Percentiles rank a stretch among this genome's conserved stretches.
phyloP scores from a whole-genome alignment of 2,113 vertebrate species.

The Myotis davidii region DNA sequence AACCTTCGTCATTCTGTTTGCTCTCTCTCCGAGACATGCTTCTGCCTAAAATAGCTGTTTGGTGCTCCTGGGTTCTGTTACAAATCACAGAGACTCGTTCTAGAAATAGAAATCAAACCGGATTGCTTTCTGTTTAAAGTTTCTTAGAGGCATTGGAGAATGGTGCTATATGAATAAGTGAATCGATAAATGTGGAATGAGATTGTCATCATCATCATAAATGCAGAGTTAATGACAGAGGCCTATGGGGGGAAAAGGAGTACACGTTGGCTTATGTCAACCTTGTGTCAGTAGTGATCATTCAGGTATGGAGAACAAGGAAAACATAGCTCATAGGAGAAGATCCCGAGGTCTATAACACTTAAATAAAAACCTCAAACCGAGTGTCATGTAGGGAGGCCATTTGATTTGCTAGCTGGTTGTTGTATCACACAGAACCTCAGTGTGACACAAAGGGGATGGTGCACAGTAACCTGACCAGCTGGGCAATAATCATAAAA shows the following conservation, averaged over 20 bases:
- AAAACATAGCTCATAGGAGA: not conserved
- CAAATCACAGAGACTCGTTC: slow-evolving; percentile 14
- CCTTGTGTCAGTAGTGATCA: not conserved
- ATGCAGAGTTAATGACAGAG: not conserved
- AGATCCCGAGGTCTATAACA: not conserved
- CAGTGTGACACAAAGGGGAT: not conserved
- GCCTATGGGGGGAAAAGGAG: rapidly evolving
- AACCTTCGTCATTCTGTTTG: not conserved
- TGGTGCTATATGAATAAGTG: not conserved
- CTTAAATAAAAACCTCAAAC: not conserved
- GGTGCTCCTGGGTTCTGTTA: not conserved
- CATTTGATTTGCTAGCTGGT: not conserved
- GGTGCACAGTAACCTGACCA: not conserved
- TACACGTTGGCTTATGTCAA: not conserved
- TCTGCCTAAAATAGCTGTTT: slow-evolving; percentile 40
- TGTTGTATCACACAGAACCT: not conserved
- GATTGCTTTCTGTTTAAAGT: not conserved
- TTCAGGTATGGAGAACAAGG: not conserved
- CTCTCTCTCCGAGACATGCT: not conserved
- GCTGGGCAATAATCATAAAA: not conserved
- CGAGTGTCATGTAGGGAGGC: not conserved
- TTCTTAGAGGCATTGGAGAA: not conserved
- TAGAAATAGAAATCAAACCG: not conserved
- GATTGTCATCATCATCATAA: not conserved
- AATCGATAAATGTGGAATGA: not conserved